A percentile compares a stretch with the other conserved stretches of the same genome.
Evolutionary conservation across 2,888 invertebrate species (phyloP).

Genomic region (Macrosiphum euphorbiae): DNA sequence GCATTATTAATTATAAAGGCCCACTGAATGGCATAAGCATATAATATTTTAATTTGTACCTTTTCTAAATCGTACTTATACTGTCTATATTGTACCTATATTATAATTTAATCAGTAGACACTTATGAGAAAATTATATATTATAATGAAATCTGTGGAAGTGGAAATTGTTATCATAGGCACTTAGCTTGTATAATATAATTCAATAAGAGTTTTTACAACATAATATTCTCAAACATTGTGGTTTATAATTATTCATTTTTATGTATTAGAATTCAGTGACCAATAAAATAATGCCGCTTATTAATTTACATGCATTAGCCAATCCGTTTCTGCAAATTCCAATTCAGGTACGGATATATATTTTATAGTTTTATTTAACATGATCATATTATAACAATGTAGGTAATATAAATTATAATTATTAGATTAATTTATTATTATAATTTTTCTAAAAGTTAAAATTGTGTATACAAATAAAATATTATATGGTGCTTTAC

Average conservation of each 20-base stretch:
- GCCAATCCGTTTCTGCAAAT: slow-evolving; percentile 28
- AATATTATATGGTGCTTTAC: background rate
- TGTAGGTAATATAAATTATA: background rate
- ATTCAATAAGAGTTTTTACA: background rate
- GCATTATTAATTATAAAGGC: background rate
- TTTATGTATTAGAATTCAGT: slow-evolving; percentile 35
- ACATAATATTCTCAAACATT: background rate
- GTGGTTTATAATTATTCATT: background rate
- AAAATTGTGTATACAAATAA: background rate
- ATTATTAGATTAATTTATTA: background rate
- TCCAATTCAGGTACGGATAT: slow-evolving; percentile 15
- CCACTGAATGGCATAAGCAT: background rate
- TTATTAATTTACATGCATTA: slow-evolving; percentile 18
- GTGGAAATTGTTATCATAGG: background rate
- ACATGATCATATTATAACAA: background rate
- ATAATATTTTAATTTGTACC: background rate
- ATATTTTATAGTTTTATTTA: background rate
- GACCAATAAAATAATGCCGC: background rate
- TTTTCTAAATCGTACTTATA: background rate
- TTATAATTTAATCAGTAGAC: background rate
- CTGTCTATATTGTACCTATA: background rate
- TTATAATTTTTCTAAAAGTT: background rate
- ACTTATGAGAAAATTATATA: background rate
- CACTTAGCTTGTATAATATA: background rate
- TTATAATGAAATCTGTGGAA: background rate